These are phyloP conservation scores for Hydractinia symbiolongicarpus DNA, from an alignment of 30 jellyfish, hydroid and myxozoan genomes.

Conservation along the genomic window DNA sequence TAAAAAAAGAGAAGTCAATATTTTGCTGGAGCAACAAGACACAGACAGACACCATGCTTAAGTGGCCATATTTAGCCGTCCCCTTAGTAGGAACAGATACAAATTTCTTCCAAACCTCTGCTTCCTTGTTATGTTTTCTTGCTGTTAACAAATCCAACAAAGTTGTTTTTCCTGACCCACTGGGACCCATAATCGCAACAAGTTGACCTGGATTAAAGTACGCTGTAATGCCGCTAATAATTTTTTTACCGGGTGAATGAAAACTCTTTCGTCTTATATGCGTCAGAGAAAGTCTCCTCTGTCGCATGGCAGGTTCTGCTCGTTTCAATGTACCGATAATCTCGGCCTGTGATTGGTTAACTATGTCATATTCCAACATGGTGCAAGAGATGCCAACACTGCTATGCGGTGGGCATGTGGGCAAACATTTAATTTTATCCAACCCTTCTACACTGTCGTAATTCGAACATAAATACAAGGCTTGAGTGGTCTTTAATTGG, in stretches of 20 bases:
- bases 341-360: background rate
- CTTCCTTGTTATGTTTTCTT: slow-evolving; percentile 38
- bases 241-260: background rate
- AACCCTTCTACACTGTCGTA: background rate
- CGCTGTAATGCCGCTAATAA: slow-evolving; percentile 41
- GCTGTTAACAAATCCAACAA: slow-evolving; percentile 76
- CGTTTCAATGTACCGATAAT: background rate
- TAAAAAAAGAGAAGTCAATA: too few relatives aligned
- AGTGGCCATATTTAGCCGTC: too few relatives aligned
- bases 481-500: slow-evolving; percentile 22
- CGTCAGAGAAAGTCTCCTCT: background rate
- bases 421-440: slow-evolving; percentile 10
- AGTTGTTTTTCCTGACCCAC: slow-evolving; percentile 93
- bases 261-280: background rate
- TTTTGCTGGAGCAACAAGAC: too few relatives aligned
- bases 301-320: slow-evolving; percentile 11
- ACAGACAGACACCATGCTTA: too few relatives aligned
- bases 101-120: slow-evolving; percentile 36
- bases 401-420: slow-evolving; percentile 31
- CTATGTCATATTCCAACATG: slow-evolving; percentile 14
- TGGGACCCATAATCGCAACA: slow-evolving; percentile 93
- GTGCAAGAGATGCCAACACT: slow-evolving; percentile 22
- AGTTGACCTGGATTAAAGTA: slow-evolving; percentile 93
- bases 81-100: too few relatives aligned
- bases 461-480: slow-evolving; percentile 18